phyloP scores from a whole-genome alignment of 2,113 vertebrate genomes.

The Urocolius indicus region DNA sequence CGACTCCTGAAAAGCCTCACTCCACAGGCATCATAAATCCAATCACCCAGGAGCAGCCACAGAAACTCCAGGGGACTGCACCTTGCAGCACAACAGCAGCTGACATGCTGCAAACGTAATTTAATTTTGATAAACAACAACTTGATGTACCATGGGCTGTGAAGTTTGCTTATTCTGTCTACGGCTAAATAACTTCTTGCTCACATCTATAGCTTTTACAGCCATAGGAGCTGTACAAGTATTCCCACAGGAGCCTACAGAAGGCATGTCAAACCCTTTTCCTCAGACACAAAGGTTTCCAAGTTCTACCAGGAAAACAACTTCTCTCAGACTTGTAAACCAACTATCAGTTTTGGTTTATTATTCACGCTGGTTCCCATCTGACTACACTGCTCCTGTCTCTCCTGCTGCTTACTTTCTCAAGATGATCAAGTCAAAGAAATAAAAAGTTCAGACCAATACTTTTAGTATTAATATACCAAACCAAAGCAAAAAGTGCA shows the following conservation, averaged over 20 bases:
- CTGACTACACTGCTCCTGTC: not conserved
- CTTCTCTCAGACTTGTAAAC: not conserved
- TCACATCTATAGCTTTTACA: not conserved
- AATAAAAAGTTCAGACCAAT: not conserved
- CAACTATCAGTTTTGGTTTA: not conserved
- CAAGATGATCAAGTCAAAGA: not conserved
- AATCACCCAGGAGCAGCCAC: not conserved
- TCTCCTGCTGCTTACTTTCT: not conserved
- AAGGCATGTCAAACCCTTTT: not conserved
- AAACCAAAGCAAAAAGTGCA: not conserved
- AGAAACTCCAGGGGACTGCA: not conserved
- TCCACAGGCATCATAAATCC: not conserved
- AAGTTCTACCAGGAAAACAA: not conserved
- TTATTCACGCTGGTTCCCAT: not conserved
- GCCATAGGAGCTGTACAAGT: not conserved
- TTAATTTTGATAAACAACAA: not conserved
- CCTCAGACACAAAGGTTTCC: not conserved
- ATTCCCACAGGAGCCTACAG: not conserved
- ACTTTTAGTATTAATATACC: not conserved
- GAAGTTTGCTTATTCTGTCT: not conserved
- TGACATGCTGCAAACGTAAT: not conserved
- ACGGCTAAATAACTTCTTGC: not conserved
- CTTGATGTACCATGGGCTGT: not conserved
- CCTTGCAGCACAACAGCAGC: not conserved
- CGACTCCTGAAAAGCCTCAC: not conserved